A percentile compares a stretch with the other conserved stretches of the same genome.
phyloP scores from a whole-genome alignment of 2,888 invertebrate species.

The Tiliacea citrago region DNA sequence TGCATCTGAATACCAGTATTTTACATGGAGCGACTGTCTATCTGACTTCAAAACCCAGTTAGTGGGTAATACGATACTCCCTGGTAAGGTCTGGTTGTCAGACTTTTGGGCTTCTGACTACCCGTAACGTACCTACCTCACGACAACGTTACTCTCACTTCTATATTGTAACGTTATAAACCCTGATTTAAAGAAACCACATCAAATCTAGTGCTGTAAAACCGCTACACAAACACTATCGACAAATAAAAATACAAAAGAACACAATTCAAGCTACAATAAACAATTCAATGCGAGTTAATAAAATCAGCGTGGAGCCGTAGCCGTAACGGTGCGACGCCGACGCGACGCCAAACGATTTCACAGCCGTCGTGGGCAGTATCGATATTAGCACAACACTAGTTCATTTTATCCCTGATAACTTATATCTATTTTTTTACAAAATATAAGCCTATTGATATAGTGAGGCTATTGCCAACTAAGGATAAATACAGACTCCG shows the following conservation, averaged over 20 bases:
- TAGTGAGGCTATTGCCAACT: too few species aligned
- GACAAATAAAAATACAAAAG: constrained; percentile 38
- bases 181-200: background rate
- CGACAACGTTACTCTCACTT: background rate
- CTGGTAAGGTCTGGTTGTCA: too few species aligned
- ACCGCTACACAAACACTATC: constrained; percentile 45
- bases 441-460: too few species aligned
- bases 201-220: constrained; percentile 16
- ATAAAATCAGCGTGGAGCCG: constrained; percentile 68
- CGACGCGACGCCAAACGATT: constrained; percentile 59
- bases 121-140: too few species aligned
- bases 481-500: too few species aligned
- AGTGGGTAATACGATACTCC: background rate
- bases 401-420: background rate
- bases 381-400: constrained; percentile 44
- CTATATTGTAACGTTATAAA: background rate
- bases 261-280: constrained; percentile 59
- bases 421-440: too few species aligned
- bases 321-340: constrained; percentile 29
- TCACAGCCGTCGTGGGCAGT: constrained; percentile 45
- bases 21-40: background rate
- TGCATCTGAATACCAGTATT: too few species aligned
- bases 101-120: too few species aligned
- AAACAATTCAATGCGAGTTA: constrained; percentile 74
- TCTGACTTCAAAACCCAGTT: background rate